Conservation (phyloP, 1,140 invertebrate species). For the Lanistes nyassanus region DNA sequence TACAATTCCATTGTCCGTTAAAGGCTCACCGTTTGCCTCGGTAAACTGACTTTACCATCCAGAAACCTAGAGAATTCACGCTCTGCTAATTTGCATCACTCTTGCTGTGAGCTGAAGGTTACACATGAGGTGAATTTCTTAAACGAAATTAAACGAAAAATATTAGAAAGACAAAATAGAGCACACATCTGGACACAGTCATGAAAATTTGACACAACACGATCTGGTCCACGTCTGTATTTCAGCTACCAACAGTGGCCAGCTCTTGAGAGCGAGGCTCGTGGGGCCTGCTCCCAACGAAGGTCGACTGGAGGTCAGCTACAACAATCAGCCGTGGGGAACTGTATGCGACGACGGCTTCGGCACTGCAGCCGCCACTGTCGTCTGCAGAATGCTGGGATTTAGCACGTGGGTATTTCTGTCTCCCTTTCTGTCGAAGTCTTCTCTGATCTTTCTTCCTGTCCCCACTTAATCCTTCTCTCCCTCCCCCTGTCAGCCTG, state of each 20-base stretch:
- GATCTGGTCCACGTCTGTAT: not conserved
- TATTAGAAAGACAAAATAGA: no score
- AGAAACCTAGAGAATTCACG: no score
- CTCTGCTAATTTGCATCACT: no score
- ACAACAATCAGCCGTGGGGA: conserved; percentile 14
- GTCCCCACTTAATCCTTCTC: not conserved
- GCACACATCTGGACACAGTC: no score
- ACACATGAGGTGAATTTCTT: no score
- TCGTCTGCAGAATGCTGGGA: conserved; percentile 23
- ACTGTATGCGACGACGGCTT: conserved; percentile 26
- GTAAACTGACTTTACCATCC: no score
- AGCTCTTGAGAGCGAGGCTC: not conserved
- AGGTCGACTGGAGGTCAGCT: conserved; percentile 9
- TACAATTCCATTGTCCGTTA: no score
- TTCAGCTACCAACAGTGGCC: not conserved
- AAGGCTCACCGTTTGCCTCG: no score
- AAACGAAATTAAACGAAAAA: no score
- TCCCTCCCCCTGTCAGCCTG: not conserved
- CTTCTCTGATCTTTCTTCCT: no score
- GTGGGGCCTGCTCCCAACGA: conserved; percentile 4
- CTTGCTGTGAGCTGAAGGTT: no score
- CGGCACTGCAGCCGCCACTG: not conserved
- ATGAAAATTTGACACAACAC: not conserved
- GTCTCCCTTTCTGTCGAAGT: no score
- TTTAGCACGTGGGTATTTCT: conserved; percentile 12